These are phyloP conservation scores for Shinisaurus crocodilurus DNA, from an alignment of 2,113 vertebrate species.

Conservation along the genomic window DNA sequence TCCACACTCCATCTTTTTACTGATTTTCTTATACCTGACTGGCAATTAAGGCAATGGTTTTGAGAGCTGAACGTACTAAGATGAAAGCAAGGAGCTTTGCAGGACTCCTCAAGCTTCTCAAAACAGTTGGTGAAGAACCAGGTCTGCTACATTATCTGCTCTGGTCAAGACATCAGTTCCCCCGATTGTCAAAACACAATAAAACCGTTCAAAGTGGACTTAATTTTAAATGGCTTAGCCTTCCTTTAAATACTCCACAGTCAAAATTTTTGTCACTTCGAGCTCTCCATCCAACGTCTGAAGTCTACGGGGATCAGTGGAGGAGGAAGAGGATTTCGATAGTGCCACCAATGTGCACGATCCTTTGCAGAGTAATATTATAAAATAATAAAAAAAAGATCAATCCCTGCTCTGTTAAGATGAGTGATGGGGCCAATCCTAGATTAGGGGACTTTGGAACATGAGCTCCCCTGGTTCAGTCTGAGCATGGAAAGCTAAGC, in stretches of 20 bases:
- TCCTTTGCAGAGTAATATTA: no score
- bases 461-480: no score
- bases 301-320: no score
- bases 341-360: no score
- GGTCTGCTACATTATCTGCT: not conserved
- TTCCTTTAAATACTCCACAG: not conserved
- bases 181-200: not conserved
- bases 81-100: not conserved
- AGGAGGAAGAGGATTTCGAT: no score
- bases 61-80: not conserved
- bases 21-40: not conserved
- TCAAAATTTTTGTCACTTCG: no score
- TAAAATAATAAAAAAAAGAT: no score
- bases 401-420: no score
- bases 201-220: not conserved
- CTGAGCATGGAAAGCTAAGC: no score
- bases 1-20: not conserved
- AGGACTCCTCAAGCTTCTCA: not conserved
- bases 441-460: no score
- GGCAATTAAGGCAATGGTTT: not conserved
- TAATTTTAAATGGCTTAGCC: not conserved
- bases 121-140: not conserved
- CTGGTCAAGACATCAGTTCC: not conserved
- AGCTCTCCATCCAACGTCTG: no score
- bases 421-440: no score